Evolutionary conservation across 2,797 vertebrate species (phyloP), one percentile per base, ranked within the genome.

Genomic region (Gadopsis bispinosus): DNA sequence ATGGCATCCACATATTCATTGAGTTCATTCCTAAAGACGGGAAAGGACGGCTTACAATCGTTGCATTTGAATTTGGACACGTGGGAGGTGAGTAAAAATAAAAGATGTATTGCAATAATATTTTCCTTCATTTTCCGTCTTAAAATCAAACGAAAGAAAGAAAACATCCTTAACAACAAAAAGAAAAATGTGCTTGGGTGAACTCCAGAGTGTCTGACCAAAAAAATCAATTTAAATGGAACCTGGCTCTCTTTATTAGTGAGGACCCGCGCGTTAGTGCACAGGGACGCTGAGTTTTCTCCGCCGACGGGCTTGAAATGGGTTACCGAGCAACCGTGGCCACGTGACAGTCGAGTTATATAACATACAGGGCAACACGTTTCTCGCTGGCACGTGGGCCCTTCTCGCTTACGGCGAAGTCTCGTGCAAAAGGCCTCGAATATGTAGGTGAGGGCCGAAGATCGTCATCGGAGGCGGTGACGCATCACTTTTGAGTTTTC

Each of bases 281-380:
- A 67, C 45, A 10, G 2, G 59, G 20, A 59, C 60, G 7, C 26
- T 1, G 22, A 29, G 84, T 82, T 90, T 91, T 88, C 87, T 75
- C 77, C 47, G 7, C 58, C 35, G 62, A 75, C 78, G 16, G 45
- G 5, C 58, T 80, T 72, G 65, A 89, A 88, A 86, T 73, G 80
- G 86, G 88, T 90, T 92, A 90, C 81, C 61, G 75, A 91, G 58
- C 26, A 79, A 72, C 61, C 12, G 65, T 37, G 58, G 19, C 66
- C 91, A 90, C 91, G 92, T 94, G 90, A 88, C 60, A 75, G 41
- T 1, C 12, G 4, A 19, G 87, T 94, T 93, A 91, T 91, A 91
- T 91, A 89, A 93, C 90, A 93, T 92, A 83, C 92, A 90, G 93
- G 93, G 93, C 93, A 93, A 92, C 92, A 93, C 86, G 92, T 93